Conservation (phyloP, 2,113 vertebrate genomes). For the Galeopterus variegatus region DNA sequence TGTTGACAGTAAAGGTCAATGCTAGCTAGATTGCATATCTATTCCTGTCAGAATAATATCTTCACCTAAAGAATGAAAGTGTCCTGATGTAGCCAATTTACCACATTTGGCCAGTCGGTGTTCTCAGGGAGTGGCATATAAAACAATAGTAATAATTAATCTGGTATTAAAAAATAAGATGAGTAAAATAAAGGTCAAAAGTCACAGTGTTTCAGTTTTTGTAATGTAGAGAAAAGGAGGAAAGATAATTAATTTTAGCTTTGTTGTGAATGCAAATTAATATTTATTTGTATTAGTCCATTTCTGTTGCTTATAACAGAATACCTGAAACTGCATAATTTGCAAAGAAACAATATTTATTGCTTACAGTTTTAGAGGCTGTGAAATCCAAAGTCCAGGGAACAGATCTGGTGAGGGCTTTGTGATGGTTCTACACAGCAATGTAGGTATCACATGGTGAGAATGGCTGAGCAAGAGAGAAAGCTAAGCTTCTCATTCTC, state of each 20-base stretch:
- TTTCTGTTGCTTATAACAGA: too few relatives aligned
- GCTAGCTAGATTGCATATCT: too few relatives aligned
- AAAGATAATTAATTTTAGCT: background rate
- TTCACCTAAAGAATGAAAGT: background rate
- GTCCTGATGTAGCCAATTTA: background rate
- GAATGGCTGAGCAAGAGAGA: too few relatives aligned
- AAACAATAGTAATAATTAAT: background rate
- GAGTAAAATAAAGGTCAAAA: background rate
- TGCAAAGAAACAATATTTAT: too few relatives aligned
- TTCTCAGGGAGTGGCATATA: background rate
- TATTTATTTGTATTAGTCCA: too few relatives aligned
- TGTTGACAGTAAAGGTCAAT: background rate
- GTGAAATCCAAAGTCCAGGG: too few relatives aligned
- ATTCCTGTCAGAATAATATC: background rate
- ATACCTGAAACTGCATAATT: too few relatives aligned
- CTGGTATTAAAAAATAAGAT: background rate
- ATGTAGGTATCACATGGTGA: too few relatives aligned
- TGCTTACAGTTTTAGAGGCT: too few relatives aligned
- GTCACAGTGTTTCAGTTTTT: background rate
- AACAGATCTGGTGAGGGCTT: too few relatives aligned
- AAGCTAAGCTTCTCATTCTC: too few relatives aligned
- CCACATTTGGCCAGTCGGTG: rapidly evolving
- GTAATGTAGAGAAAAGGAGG: background rate
- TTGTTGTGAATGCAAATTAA: background rate
- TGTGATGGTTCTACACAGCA: too few relatives aligned